Conservation (phyloP, 1,140 invertebrate species). For the Magallana gigas region DNA sequence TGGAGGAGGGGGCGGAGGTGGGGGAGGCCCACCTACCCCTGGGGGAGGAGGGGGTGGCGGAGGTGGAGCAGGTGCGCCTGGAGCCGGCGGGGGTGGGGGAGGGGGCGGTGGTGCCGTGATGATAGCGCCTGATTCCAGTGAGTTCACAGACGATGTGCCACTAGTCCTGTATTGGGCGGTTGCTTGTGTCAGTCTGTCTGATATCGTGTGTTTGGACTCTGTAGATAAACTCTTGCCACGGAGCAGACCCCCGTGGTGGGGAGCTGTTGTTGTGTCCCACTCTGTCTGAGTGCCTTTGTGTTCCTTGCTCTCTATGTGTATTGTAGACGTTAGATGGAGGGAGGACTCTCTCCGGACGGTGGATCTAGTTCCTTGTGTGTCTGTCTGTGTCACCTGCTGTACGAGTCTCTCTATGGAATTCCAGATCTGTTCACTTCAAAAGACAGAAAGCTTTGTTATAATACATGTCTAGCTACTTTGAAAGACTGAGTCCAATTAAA, state of each 20-base stretch:
- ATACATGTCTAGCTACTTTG: background rate
- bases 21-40: conserved; percentile 48
- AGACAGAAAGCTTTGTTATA: background rate
- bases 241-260: background rate
- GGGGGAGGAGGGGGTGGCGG: conserved; percentile 70
- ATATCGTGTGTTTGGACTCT: conserved; percentile 45
- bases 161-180: conserved; percentile 44
- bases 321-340: background rate
- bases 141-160: background rate
- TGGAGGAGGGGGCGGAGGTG: conserved; percentile 56
- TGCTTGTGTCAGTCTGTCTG: conserved; percentile 25
- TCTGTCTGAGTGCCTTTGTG: conserved; percentile 71
- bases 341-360: background rate
- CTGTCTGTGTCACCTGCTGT: conserved; percentile 64
- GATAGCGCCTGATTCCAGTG: background rate
- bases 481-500: background rate
- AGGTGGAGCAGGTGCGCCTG: conserved; percentile 46
- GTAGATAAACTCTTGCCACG: conserved; percentile 39
- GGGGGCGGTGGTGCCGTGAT: conserved; percentile 58
- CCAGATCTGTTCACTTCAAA: conserved; percentile 72
- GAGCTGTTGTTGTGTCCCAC: conserved; percentile 1
- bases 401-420: conserved; percentile 65
- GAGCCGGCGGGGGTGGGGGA: conserved; percentile 77
- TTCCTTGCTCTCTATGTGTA: conserved; percentile 35
- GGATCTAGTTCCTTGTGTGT: conserved; percentile 23